Evolutionary conservation across 2,113 vertebrate species (phyloP), one percentile per base, ranked within the genome.

Genomic region (Apeltes quadracus): DNA sequence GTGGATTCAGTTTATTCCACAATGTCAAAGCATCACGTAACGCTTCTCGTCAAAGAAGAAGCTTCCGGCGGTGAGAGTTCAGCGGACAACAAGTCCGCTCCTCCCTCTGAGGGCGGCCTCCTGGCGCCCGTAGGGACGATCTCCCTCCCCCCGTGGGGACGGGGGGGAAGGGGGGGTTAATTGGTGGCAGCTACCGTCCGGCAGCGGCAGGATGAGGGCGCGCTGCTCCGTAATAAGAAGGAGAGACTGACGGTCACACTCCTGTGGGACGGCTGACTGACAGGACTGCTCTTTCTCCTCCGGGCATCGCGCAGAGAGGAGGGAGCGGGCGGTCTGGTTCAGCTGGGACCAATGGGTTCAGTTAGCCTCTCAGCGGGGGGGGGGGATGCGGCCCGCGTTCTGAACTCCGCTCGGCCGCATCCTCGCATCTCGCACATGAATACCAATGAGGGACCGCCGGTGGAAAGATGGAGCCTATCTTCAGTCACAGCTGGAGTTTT

Each of bases 131-230:
- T 41, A 13, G 48, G 63, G 76, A 51, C 76, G 83, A 75, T 55
- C 80, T 54, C 16, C 65, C 54, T 6, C 32, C 6, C 6, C 2
- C 32, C 32, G 32, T n/a, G n/a, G n/a, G n/a, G n/a, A n/a, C n/a
- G n/a, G n/a, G n/a, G n/a, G n/a, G n/a, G n/a, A n/a, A n/a, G 32
- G 10, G 16, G 82, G 61, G 85, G 90, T 89, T 92, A 90, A 92
- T 89, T 92, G 91, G 86, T 85, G 85, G 83, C 84, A 71, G 72
- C 66, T 50, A n/a, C 74, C 76, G 39, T 85, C 74, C 82, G 69
- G 86, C 78, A 75, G 75, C 61, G 74, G 76, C 76, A 77, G 81
- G 73, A 79, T 74, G 89, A 84, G 66, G 84, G 87, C 32, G 70
- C 81, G 78, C 76, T 84, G 83, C 54, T 61, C 63, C 18, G 73